Evolutionary conservation across 1,140 invertebrate genomes (phyloP).

Genomic region (Hylyphantes graminicola): DNA sequence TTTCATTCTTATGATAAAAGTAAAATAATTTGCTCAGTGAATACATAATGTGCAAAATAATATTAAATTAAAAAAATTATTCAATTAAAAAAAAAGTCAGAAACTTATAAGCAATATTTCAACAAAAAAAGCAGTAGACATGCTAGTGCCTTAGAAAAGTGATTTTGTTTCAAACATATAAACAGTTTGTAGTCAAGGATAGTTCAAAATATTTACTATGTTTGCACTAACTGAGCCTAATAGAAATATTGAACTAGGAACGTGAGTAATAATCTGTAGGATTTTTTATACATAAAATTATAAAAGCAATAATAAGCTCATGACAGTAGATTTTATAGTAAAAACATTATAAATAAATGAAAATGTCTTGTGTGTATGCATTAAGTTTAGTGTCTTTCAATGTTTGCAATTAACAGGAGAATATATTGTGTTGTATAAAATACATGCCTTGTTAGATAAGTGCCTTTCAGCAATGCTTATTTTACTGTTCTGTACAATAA

Average conservation of each 20-base stretch:
- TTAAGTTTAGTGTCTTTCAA: too few relatives aligned
- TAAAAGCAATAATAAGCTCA: background rate
- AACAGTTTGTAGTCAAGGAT: background rate
- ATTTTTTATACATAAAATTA: background rate
- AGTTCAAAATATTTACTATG: background rate
- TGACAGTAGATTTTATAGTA: background rate
- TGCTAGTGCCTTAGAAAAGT: constrained; percentile 20
- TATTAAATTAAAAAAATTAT: background rate
- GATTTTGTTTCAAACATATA: background rate
- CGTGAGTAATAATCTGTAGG: too few relatives aligned
- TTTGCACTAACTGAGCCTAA: background rate
- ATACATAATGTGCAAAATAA: background rate
- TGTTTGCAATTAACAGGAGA: too few relatives aligned
- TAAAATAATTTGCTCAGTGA: background rate
- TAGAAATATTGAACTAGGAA: background rate
- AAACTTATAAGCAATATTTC: too few relatives aligned
- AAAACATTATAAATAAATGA: background rate
- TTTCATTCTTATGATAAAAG: background rate
- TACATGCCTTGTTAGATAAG: too few relatives aligned
- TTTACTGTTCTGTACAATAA: too few relatives aligned
- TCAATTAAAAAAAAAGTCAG: background rate
- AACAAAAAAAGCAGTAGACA: constrained; percentile 1
- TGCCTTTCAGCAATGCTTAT: too few relatives aligned
- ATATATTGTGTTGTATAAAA: too few relatives aligned
- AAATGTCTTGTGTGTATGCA: too few relatives aligned